Percentiles rank a stretch among this genome's conserved stretches.
Evolutionary conservation across 2,113 vertebrate species (phyloP).

Genomic region (Salminus brasiliensis): DNA sequence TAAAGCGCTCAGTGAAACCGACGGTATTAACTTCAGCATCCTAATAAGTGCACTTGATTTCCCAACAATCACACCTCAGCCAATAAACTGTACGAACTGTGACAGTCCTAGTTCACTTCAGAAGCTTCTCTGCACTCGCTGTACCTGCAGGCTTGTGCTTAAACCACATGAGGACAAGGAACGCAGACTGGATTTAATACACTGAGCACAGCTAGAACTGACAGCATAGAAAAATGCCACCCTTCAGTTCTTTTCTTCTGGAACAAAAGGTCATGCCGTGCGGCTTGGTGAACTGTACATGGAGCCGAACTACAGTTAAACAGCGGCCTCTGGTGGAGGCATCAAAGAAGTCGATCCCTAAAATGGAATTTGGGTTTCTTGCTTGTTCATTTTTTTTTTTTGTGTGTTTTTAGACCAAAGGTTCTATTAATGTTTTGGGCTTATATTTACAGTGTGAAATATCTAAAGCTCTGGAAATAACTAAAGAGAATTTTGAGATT

Average conservation of each 20-base stretch:
- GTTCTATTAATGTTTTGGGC: too few species aligned
- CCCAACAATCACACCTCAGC: too few species aligned
- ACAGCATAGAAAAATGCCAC: not conserved
- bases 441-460: too few species aligned
- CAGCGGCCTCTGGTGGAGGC: slow-evolving; percentile 13
- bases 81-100: not conserved
- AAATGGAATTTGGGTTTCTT: too few species aligned
- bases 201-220: not conserved
- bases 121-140: not conserved
- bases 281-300: not conserved
- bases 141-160: not conserved
- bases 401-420: too few species aligned
- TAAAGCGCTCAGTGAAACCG: too few species aligned
- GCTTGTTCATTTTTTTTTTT: too few species aligned
- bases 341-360: too few species aligned
- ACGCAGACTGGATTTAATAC: not conserved
- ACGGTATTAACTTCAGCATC: too few species aligned
- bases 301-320: not conserved
- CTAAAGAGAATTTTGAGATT: too few species aligned
- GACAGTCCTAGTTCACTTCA: not conserved
- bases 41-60: too few species aligned
- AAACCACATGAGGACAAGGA: not conserved
- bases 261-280: not conserved
- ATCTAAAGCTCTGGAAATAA: too few species aligned
- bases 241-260: not conserved